Percentiles rank a stretch among this genome's conserved stretches.
Evolutionary conservation across 2,797 vertebrate genomes (phyloP).

Genomic region (Arvicola amphibius): DNA sequence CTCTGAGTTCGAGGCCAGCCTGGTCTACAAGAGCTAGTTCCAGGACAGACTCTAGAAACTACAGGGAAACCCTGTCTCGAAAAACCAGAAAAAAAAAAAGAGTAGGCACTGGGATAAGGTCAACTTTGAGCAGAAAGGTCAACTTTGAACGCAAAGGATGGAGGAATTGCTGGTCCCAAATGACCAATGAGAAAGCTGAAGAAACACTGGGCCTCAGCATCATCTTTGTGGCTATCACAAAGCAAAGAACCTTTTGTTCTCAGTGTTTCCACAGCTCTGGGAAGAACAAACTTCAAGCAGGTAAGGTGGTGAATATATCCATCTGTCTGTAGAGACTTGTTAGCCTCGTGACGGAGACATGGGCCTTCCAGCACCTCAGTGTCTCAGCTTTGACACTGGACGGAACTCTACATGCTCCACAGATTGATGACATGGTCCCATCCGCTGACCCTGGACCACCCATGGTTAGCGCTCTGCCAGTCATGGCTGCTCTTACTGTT

Average conservation of each 20-base stretch:
- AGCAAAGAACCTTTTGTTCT: not conserved
- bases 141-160: not conserved
- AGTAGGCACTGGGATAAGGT: no score
- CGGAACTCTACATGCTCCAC: accelerated
- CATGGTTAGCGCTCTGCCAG: accelerated
- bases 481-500: accelerated
- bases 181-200: accelerated
- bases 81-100: no score
- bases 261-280: accelerated
- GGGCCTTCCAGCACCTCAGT: not conserved
- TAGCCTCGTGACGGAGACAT: not conserved
- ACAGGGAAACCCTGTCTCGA: no score
- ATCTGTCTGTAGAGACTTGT: not conserved
- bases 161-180: not conserved
- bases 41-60: no score
- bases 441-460: accelerated
- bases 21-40: no score
- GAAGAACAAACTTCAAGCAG: not conserved
- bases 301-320: not conserved
- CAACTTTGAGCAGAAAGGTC: not conserved
- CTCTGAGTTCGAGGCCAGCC: no score
- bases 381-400: not conserved
- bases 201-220: not conserved
- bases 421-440: accelerated
- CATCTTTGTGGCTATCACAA: not conserved